phyloP scores from a whole-genome alignment of 2,113 vertebrate genomes.

The Spheniscus mendiculus region DNA sequence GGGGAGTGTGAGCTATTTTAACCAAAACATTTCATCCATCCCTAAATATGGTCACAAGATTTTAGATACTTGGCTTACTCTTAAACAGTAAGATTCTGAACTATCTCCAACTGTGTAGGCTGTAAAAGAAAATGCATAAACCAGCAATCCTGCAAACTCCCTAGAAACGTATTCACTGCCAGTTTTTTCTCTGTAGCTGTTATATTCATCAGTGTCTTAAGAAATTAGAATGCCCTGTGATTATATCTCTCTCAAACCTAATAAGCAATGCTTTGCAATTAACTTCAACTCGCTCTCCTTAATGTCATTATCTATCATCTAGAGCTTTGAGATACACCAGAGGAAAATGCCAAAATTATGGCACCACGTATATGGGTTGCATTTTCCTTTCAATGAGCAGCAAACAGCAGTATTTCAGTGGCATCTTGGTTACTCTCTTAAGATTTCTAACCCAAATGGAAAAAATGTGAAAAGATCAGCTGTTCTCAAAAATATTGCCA shows the following conservation, averaged over 20 bases:
- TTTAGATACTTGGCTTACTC: conserved; percentile 67
- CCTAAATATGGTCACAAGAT: conserved; percentile 73
- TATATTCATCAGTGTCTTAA: conserved; percentile 66
- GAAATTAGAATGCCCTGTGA: conserved; percentile 62
- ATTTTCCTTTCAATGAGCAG: background rate
- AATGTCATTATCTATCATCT: conserved; percentile 16
- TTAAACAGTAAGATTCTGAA: conserved; percentile 68
- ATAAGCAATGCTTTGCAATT: conserved; percentile 52
- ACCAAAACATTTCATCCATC: conserved; percentile 68
- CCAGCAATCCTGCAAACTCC: conserved; percentile 68
- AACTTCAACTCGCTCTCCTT: conserved; percentile 35
- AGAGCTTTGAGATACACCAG: background rate
- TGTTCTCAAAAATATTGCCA: conserved; percentile 52
- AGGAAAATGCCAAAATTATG: background rate
- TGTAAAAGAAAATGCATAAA: conserved; percentile 73
- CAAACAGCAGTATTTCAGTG: conserved; percentile 38
- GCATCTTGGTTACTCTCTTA: conserved; percentile 26
- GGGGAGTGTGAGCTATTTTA: conserved; percentile 62
- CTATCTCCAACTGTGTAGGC: conserved; percentile 72
- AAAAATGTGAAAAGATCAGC: conserved; percentile 63
- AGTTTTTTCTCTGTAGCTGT: conserved; percentile 61
- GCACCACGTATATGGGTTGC: background rate
- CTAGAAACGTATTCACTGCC: conserved; percentile 54
- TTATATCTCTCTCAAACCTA: conserved; percentile 52
- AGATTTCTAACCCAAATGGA: conserved; percentile 41